Base-by-base conservation (phyloP, 1,140 invertebrate species). In the Drosophila cardini region DNA sequence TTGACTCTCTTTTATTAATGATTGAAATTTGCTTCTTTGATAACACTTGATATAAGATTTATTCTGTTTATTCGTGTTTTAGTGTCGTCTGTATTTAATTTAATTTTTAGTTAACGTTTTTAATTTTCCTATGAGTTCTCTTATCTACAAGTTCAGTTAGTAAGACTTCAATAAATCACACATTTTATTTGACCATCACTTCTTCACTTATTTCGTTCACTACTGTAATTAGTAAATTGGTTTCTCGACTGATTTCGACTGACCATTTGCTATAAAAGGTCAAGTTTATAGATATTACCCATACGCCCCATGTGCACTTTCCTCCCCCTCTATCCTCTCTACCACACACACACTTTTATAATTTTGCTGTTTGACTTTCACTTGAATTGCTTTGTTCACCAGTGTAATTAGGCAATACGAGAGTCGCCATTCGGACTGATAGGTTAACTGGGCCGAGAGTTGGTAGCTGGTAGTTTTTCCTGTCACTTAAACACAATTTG, bases 391-490 rank as follows among this genome's bases (percentile, higher is more conserved):
- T 74, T 45, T 74, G 78, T 46, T 75, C 52, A 15, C 38, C 7
- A 76, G 74, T 86, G 63, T 69, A 85, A 81, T 72, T 85, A 67
- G 76, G 67, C 63, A 78, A 73, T 85, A 63, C 40, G 50, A 38
- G 50, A 62, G 48, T 61, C 62, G 71, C 62, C 75, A 36, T 42
- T 62, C 21, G 18, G 62, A 62, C 42, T 55, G 38, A 30, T 16
- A 36, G 32, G 32, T 3, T 26, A 45, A 13, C 11, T 38, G 32
- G 43, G 10, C 8, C 15, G 38, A 13, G 38, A 36, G 21, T 42
- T 34, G 52, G 34, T 21, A 40, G 50, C 38, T 70, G 15, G 36
- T 30, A 26, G 36, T 48, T 43, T 57, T 58, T 40, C 42, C 42
- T 52, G 34, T 34, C 45, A 60, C 40, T 60, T 57, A 18, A 40